Conservation (phyloP, 2,797 vertebrate species). For the Enteromius unitaeniatus region DNA sequence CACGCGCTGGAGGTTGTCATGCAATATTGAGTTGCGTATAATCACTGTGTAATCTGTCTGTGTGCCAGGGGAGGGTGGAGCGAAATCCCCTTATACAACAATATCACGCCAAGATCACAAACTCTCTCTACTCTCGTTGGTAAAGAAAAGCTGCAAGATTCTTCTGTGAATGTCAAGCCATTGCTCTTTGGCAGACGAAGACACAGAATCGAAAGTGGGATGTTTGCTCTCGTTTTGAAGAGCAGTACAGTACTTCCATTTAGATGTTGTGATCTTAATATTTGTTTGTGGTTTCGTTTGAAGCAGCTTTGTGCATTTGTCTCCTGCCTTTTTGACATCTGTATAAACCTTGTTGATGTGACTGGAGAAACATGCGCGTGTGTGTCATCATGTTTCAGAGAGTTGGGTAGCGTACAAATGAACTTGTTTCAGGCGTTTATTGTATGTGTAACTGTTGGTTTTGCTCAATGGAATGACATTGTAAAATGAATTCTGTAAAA, state of each 20-base stretch:
- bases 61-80: slow-evolving; percentile 90
- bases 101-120: slow-evolving; percentile 75
- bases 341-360: background rate
- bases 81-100: slow-evolving; percentile 86
- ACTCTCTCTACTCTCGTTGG: slow-evolving; percentile 62
- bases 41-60: slow-evolving; percentile 93
- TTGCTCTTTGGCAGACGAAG: slow-evolving; percentile 35
- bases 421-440: background rate
- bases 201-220: slow-evolving; percentile 27
- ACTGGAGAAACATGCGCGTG: background rate
- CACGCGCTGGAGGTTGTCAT: slow-evolving; percentile 91
- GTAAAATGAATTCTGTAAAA: background rate
- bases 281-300: slow-evolving; percentile 11
- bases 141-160: slow-evolving; percentile 32
- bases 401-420: background rate
- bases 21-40: slow-evolving; percentile 94
- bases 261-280: slow-evolving; percentile 12
- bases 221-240: background rate
- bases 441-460: background rate
- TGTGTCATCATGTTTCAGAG: background rate
- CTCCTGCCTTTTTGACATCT: slow-evolving; percentile 2
- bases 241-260: slow-evolving; percentile 8
- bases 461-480: background rate
- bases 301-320: slow-evolving; percentile 14
- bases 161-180: slow-evolving; percentile 35